These are phyloP conservation scores for Gadopsis bispinosus DNA, from an alignment of 2,797 vertebrate genomes.

Conservation along the genomic window DNA sequence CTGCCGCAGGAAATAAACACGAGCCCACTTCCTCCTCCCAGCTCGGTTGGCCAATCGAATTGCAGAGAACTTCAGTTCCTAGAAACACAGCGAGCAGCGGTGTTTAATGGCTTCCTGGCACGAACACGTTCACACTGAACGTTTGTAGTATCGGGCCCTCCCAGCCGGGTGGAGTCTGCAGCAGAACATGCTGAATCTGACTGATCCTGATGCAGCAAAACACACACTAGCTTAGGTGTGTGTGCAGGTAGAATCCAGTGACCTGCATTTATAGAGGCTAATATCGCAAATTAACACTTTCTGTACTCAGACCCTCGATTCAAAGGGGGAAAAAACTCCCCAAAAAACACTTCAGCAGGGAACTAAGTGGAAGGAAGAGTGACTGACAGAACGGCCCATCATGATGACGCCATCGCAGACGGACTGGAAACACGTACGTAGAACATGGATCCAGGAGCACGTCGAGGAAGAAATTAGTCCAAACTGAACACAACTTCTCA, in stretches of 20 bases:
- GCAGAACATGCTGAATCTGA: neutral
- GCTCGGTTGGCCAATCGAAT: constrained; percentile 25
- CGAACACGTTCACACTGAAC: neutral
- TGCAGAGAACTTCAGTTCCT: constrained; percentile 49
- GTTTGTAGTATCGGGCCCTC: neutral
- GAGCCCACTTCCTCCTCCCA: constrained; percentile 71
- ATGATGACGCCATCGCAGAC: too few relatives aligned
- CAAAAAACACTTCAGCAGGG: too few relatives aligned
- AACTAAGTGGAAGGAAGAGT: too few relatives aligned
- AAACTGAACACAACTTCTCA: too few relatives aligned
- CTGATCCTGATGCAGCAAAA: too few relatives aligned
- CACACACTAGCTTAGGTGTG: too few relatives aligned
- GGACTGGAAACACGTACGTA: too few relatives aligned
- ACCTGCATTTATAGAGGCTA: neutral
- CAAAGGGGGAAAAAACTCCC: too few relatives aligned
- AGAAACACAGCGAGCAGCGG: constrained; percentile 52
- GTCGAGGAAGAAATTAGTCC: too few relatives aligned
- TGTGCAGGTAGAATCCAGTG: neutral
- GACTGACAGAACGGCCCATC: too few relatives aligned
- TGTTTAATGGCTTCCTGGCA: constrained; percentile 52
- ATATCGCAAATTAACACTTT: neutral
- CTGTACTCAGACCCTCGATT: too few relatives aligned
- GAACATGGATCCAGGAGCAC: too few relatives aligned
- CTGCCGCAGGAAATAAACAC: constrained; percentile 47
- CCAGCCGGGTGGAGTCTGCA: neutral